Evolutionary conservation across 30 jellyfish, hydroid and myxozoan genomes (phyloP).

Genomic region (Hydractinia symbiolongicarpus): DNA sequence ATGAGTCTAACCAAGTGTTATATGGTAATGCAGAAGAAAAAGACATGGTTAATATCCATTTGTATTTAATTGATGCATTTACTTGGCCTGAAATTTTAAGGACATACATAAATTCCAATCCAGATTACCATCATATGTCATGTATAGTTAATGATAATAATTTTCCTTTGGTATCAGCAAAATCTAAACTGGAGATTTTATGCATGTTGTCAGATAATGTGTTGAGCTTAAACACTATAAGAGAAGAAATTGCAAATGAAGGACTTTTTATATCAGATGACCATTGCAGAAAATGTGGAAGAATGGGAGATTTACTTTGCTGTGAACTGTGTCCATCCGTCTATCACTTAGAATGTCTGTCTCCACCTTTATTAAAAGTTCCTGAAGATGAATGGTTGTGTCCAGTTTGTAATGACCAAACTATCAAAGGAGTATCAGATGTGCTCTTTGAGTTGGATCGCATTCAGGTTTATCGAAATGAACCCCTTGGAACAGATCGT

Average conservation of each 20-base stretch:
- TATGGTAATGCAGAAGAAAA: slow-evolving; percentile 81
- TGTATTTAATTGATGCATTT: slow-evolving; percentile 74
- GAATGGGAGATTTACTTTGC: slow-evolving; percentile 93
- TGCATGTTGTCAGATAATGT: slow-evolving; percentile 56
- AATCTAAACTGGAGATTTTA: slow-evolving; percentile 54
- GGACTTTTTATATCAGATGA: slow-evolving; percentile 92
- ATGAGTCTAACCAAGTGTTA: slow-evolving; percentile 63
- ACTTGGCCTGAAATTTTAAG: slow-evolving; percentile 96
- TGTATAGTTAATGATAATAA: slow-evolving; percentile 57
- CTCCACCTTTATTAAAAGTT: slow-evolving; percentile 83
- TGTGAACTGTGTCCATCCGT: slow-evolving; percentile 97
- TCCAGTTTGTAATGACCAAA: slow-evolving; percentile 88
- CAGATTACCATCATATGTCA: slow-evolving; percentile 51
- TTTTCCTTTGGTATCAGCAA: slow-evolving; percentile 70
- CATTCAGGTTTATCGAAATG: slow-evolving; percentile 64
- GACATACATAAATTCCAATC: slow-evolving; percentile 53
- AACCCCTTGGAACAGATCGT: slow-evolving; percentile 85
- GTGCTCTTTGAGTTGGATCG: slow-evolving; percentile 67
- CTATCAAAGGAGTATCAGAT: slow-evolving; percentile 86
- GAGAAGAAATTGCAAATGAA: slow-evolving; percentile 89
- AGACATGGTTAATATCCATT: slow-evolving; percentile 74
- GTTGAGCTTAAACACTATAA: slow-evolving; percentile 47
- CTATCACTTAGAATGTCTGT: slow-evolving; percentile 83
- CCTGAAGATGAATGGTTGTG: slow-evolving; percentile 96
- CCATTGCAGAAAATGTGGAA: slow-evolving; percentile 84